phyloP scores from a whole-genome alignment of 2,113 vertebrate species.

The Kryptolebias marmoratus region DNA sequence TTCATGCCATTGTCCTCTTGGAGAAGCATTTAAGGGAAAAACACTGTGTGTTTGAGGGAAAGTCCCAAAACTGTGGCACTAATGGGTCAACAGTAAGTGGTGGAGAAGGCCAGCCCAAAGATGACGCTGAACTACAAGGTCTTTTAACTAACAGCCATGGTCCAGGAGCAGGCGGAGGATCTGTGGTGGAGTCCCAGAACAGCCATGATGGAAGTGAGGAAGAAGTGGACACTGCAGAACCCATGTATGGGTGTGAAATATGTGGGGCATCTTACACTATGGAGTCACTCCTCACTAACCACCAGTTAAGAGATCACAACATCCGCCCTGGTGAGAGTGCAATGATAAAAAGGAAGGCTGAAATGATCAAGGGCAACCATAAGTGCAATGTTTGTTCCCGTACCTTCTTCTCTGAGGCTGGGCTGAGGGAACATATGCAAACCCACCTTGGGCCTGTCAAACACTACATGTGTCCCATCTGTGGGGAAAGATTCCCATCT shows the following conservation, averaged over 20 bases:
- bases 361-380: slow-evolving; percentile 98
- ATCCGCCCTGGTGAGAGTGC: slow-evolving; percentile 96
- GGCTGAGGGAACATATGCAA: slow-evolving; percentile 97
- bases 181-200: slow-evolving; percentile 86
- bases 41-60: slow-evolving; percentile 94
- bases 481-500: slow-evolving; percentile 96
- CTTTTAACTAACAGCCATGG: slow-evolving; percentile 92
- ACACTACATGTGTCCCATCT: slow-evolving; percentile 99
- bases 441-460: slow-evolving; percentile 98
- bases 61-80: slow-evolving; percentile 90
- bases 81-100: slow-evolving; percentile 85
- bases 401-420: slow-evolving; percentile 98
- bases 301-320: slow-evolving; percentile 97
- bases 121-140: slow-evolving; percentile 91
- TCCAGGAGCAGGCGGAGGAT: slow-evolving; percentile 49
- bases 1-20: slow-evolving; percentile 94
- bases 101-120: slow-evolving; percentile 86
- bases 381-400: slow-evolving; percentile 98
- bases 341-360: slow-evolving; percentile 94
- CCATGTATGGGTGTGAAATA: slow-evolving; percentile 97
- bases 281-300: slow-evolving; percentile 96
- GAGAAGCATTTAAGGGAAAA: slow-evolving; percentile 96
- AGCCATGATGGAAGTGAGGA: slow-evolving; percentile 94
- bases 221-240: slow-evolving; percentile 92
- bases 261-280: slow-evolving; percentile 98